Conservation (phyloP, 2,113 vertebrate species). For the Dromaius novaehollandiae region DNA sequence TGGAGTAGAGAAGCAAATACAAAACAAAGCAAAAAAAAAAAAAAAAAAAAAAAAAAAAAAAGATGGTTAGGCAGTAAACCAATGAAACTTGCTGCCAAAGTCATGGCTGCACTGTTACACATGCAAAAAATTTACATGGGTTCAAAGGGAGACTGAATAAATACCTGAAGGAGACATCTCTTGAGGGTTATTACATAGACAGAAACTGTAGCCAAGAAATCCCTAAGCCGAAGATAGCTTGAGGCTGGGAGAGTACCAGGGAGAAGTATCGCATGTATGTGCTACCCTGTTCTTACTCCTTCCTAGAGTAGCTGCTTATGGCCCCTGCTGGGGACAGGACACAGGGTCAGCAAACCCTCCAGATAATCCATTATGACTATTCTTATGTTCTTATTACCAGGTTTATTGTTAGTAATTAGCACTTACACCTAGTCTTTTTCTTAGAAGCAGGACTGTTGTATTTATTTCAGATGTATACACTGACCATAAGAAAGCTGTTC, state of each 20-base stretch:
- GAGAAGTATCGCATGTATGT: background rate
- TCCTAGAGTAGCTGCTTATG: background rate
- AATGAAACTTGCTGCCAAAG: background rate
- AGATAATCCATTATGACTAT: background rate
- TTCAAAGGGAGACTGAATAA: slow-evolving; percentile 39
- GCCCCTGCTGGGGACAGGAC: background rate
- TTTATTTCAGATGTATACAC: background rate
- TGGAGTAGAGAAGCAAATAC: background rate
- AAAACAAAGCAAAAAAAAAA: background rate
- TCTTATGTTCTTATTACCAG: background rate
- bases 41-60: background rate
- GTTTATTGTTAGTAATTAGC: background rate
- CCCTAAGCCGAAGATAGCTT: background rate
- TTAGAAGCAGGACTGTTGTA: background rate
- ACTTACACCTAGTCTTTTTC: background rate
- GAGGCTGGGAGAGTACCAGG: background rate
- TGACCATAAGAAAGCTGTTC: background rate
- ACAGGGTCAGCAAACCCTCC: accelerated
- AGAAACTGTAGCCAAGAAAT: background rate
- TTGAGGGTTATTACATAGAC: background rate
- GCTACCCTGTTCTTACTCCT: background rate
- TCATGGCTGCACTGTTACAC: background rate
- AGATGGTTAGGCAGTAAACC: background rate
- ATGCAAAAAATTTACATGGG: background rate
- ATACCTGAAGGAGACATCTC: slow-evolving; percentile 11